Base-by-base conservation (phyloP, 2,113 vertebrate species). In the Taurulus bubalis region DNA sequence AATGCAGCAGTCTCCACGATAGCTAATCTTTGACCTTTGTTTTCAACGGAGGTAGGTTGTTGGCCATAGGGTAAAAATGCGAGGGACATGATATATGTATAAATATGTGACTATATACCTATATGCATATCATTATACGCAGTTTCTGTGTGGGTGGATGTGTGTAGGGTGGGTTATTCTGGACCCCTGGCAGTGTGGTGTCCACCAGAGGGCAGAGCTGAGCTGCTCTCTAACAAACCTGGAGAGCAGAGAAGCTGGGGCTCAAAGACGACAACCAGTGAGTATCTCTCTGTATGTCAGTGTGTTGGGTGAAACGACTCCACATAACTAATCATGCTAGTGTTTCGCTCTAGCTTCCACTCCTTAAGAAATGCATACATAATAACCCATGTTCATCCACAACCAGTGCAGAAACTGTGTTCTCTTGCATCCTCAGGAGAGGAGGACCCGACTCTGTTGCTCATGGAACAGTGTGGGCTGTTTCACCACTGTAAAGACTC, bases 161-260 rank as follows among this genome's bases (percentile, higher is more conserved):
- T 77, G 32, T 77, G 12, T 59, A 91, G 90, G 83, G 62, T 69
- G 0, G 34, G 77, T 70, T 83, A 53, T 30, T 66, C 76, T 42
- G 84, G 72, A 58, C 76, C 80, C 10, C 51, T 89, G 24, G 36
- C 70, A 8, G 60, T 62, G 60, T 89, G 82, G 75, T 79, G 84
- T 80, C 87, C 90, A 90, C 82, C 84, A 89, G 91, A 91, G 80
- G 87, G 87, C 84, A 86, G 82, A 81, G 18, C 71, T 59, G 87
- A 86, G 30, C 38, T 71, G 1, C 62, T 86, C 38, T 24, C 53
- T 2, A 11, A 24, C 55, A 86, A 87, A 89, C 36, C 55, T 15
- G 70, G 10, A 62, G 73, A 79, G 14, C 77, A 86, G 68, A 71
- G 42, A 51, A 49, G 45, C 60, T 86, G 76, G 66, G 63, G 14